Base-by-base conservation (phyloP, 2,113 vertebrate species). In the Canis aureus region DNA sequence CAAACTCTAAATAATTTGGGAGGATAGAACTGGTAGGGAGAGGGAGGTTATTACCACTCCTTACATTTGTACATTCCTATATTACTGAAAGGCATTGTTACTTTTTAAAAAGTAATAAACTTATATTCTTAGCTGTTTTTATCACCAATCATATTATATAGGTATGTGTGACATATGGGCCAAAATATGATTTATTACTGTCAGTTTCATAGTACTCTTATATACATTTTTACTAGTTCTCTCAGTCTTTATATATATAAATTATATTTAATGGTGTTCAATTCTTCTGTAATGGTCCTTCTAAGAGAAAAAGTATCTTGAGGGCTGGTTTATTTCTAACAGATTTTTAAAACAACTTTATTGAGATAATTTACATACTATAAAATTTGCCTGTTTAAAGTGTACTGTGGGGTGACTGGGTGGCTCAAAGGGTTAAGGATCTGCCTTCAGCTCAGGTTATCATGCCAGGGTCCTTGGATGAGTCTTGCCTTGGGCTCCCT, bases 311-410 rank as follows among this genome's bases (percentile, higher is more conserved):
- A 82, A 83, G 60, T 20, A 10, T 43, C 43, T 43, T 66, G 49
- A 51, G 25, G 15, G 25, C 74, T 25, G 29, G 5, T 78, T 78
- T 69, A 84, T 89, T 92, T 92, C 79, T 32, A 83, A 86, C 22
- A 51, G 49, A 67, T 92, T 94, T 91, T 91, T 74, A 53, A 38
- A 94, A 90, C 79, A 80, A 5, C 29, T 80, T 93, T 85, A 59
- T 64, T 84, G 29, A 95, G 4, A 32, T 91, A 38, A 91, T 66
- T 87, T 97, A 51, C 8, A 22, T 95, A 60, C 7, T 38, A 66
- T 69, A 93, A 55, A 73, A 53, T 57, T 66, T 20, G 79, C 16
- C 27, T 55, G 2, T 89, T 66, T 66, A 62, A 95, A 89, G 60
- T 80, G 4, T 79, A 64, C 23, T 90, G 6, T 12, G 64, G 25